These are phyloP conservation scores for Neopipo cinnamomea DNA, from an alignment of 2,113 vertebrate genomes.

Conservation along the genomic window DNA sequence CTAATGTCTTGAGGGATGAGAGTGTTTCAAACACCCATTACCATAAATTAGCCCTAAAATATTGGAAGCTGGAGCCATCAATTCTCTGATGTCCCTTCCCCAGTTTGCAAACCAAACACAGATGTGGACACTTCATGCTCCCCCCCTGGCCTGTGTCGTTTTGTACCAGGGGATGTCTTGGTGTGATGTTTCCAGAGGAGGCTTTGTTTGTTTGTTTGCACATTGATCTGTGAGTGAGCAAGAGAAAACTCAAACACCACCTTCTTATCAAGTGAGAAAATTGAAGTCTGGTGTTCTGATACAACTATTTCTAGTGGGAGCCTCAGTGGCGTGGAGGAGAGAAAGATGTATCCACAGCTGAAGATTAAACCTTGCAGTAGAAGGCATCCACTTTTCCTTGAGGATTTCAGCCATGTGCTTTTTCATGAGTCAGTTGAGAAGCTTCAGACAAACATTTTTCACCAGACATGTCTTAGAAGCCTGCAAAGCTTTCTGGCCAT, in stretches of 20 bases:
- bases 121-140: not conserved
- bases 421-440: not conserved
- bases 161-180: not conserved
- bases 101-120: not conserved
- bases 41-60: conserved; percentile 21
- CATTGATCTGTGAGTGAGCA: not conserved
- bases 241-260: not conserved
- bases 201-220: not conserved
- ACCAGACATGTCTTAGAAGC: not conserved
- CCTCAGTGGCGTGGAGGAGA: not conserved
- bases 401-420: not conserved
- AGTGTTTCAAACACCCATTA: conserved; percentile 7
- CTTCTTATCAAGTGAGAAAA: not conserved
- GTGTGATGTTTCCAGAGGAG: rapidly evolving
- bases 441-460: not conserved
- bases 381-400: not conserved
- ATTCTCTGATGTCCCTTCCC: not conserved
- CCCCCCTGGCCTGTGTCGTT: not conserved
- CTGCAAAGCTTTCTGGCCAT: not conserved
- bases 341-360: not conserved
- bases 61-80: not conserved
- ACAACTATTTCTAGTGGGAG: not conserved
- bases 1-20: not conserved
- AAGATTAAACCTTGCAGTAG: not conserved
- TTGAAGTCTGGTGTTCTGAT: not conserved